These are phyloP conservation scores for Colinus virginianus DNA, from an alignment of 2,113 vertebrate species.

Conservation along the genomic window DNA sequence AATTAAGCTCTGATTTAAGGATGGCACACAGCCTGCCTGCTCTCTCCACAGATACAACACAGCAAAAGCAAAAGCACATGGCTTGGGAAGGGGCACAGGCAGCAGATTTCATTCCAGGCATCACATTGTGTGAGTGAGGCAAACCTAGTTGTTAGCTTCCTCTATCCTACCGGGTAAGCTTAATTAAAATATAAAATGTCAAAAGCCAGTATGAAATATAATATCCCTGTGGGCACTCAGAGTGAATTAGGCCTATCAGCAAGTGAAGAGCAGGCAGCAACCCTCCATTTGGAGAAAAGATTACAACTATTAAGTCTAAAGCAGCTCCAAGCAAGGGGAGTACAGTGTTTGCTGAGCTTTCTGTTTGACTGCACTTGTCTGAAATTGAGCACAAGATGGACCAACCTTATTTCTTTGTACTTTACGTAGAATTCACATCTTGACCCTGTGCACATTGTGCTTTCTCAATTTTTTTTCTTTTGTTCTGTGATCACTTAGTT, in stretches of 20 bases:
- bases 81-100: background rate
- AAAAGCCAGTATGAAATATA: background rate
- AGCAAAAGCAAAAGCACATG: accelerated
- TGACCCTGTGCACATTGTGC: accelerated
- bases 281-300: background rate
- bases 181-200: constrained; percentile 59
- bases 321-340: background rate
- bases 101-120: background rate
- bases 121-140: background rate
- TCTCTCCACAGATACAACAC: background rate
- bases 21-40: background rate
- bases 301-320: background rate
- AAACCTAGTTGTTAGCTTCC: background rate
- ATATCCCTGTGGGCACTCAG: background rate
- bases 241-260: constrained; percentile 9
- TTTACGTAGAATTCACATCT: background rate
- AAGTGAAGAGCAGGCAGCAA: background rate
- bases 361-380: accelerated
- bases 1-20: background rate
- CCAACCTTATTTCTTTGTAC: accelerated
- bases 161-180: background rate
- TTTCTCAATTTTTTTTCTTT: background rate
- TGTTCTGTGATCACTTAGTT: background rate
- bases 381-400: background rate
- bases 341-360: background rate